phyloP scores from a whole-genome alignment of 2,888 invertebrate species.

The Drosophila borborema region DNA sequence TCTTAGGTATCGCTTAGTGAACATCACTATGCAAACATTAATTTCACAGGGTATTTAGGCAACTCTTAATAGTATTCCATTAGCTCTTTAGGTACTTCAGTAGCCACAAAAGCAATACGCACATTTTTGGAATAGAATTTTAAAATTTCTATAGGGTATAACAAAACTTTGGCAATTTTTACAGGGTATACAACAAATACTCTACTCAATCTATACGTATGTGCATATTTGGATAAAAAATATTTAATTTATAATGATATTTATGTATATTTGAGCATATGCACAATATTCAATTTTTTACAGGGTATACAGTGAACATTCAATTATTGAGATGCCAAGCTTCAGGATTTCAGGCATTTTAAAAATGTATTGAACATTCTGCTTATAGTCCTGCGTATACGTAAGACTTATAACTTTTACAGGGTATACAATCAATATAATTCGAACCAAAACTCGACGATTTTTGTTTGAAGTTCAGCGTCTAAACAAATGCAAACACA shows the following conservation, averaged over 20 bases:
- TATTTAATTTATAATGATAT: too few species aligned
- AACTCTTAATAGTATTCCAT: neutral
- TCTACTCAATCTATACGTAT: too few species aligned
- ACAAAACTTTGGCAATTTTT: neutral
- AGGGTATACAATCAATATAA: neutral
- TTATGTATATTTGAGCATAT: too few species aligned
- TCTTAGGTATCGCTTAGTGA: neutral
- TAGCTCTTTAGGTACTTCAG: neutral
- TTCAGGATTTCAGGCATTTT: too few species aligned
- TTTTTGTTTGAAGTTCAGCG: neutral
- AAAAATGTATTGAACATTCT: too few species aligned
- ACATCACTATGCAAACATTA: neutral
- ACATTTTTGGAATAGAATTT: neutral
- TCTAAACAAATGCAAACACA: neutral
- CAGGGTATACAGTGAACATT: neutral
- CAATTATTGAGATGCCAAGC: too few species aligned
- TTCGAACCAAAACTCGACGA: neutral
- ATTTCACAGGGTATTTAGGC: neutral
- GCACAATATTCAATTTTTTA: neutral
- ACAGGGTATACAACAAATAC: neutral
- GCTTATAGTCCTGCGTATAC: too few species aligned
- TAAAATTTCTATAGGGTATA: neutral
- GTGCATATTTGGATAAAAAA: too few species aligned
- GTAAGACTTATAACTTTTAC: neutral
- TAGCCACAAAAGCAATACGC: neutral